Evolutionary conservation across 2,113 vertebrate species (phyloP), one percentile per base, ranked within the genome.

Genomic region (Damaliscus lunatus): DNA sequence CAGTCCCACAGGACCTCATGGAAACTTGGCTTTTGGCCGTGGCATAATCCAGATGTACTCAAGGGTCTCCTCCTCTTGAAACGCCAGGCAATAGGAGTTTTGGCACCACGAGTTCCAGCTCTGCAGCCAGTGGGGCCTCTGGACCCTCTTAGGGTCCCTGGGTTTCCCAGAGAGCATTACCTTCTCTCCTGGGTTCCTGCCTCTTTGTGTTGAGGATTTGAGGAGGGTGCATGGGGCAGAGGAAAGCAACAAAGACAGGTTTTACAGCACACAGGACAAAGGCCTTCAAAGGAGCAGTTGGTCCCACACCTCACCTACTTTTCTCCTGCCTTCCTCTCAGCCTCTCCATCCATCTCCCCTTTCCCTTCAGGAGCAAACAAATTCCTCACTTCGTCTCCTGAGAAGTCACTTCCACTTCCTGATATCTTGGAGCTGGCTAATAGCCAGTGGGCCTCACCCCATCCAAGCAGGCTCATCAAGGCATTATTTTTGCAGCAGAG

Each of bases 321-420:
- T 71, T 21, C 74, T 90, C 21, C 60, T 14, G 9, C 60, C 64
- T 53, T 6, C 27, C 14, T 77, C 86, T 74, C 46, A 7, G 1
- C 27, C 40, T 12, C 81, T 60, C 25, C 40, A 2, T 40, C 31
- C n/a, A 6, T 27, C 60, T 43, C 14, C 14, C 21, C 3, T 9
- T 48, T 31, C 53, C 57, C 50, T 71, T 57, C 23, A 16, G 62
- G 62, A 87, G n/a, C 17, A 60, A 87, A 62, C 31, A 1, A 2
- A 25, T 48, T 33, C 78, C 40, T 81, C 23, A 3, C 55, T 46
- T 46, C 15, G 2, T 80, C 60, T 78, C 55, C 33, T 10, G 19
- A 89, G 62, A 17, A 87, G 36, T 36, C 17, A 33, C 89, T 96
- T 88, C 36, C 90, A 17, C 9, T 43, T 82, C 78, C 48, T 67